Evolutionary conservation across 2,113 vertebrate species (phyloP), one percentile per base, ranked within the genome.

Genomic region (Thomomys bottae): DNA sequence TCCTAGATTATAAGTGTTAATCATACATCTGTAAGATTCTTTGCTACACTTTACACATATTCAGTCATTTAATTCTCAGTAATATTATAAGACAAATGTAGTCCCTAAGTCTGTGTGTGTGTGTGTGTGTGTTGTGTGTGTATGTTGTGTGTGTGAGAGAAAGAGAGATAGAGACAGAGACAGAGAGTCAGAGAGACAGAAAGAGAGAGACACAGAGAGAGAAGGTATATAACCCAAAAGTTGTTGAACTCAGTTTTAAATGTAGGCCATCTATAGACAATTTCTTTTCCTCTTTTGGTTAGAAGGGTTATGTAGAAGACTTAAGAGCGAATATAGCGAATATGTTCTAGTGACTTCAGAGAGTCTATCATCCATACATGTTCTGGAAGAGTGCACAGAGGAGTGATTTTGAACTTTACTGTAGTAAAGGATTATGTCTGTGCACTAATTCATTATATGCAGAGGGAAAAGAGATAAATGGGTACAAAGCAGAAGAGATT

Each of bases 11-110:
- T 32, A 89, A 12, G 10, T 81, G 57, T 38, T 84, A 49, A 63
- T 24, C 21, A 4, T 75, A 75, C 8, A 18, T 24, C 32, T 42
- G 30, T 40, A 21, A 73, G 18, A 5, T 94, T 23, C 49, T 54
- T 54, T 54, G 49, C 49, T 54, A 54, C 14, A 17, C 49, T 54
- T 54, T 54, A 54, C 15, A 54, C 49, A 54, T 54, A 4, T 54
- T 54, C 49, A 54, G 49, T 54, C 49, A 83, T 49, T 76, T 80
- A 57, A 90, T 83, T 90, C 64, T 82, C 45, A 88, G 28, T 38
- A 83, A 45, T n/a, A n/a, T n/a, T n/a, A n/a, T 67, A 5, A 40
- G 15, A 77, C 26, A 83, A 67, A 68, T 30, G 34, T 15, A 1
- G 72, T 78, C 6, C 54, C n/a, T n/a, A n/a, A n/a, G n/a, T n/a